These are phyloP conservation scores for Athalia cordata DNA, from an alignment of 2,888 invertebrate species.

Conservation along the genomic window DNA sequence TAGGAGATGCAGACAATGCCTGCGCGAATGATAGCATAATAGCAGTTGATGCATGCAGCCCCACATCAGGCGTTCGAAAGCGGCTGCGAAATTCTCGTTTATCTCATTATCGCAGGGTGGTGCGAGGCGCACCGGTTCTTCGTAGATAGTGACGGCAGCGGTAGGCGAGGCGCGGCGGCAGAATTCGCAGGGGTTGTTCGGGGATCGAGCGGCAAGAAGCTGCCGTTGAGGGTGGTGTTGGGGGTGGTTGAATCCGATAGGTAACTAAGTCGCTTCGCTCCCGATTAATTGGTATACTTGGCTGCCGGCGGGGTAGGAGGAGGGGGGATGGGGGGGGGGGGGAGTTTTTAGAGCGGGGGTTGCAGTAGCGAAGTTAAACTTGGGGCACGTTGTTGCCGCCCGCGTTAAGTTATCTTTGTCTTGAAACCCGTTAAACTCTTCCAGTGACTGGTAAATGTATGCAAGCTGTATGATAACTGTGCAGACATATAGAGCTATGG, in stretches of 20 bases:
- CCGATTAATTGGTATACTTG: constrained; percentile 41
- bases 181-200: constrained; percentile 27
- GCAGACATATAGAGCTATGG: neutral
- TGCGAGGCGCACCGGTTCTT: constrained; percentile 29
- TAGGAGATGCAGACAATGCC: constrained; percentile 1
- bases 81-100: constrained; percentile 37
- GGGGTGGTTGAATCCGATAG: constrained; percentile 25
- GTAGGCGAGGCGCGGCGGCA: constrained; percentile 12
- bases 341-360: neutral
- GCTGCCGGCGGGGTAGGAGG: neutral
- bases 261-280: constrained; percentile 41
- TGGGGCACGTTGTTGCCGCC: constrained; percentile 22
- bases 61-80: neutral
- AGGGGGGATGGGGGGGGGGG: neutral
- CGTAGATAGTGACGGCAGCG: constrained; percentile 31
- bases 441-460: neutral
- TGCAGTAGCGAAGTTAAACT: constrained; percentile 17
- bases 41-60: neutral
- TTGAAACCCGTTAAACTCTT: neutral
- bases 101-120: constrained; percentile 41
- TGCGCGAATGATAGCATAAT: constrained; percentile 29
- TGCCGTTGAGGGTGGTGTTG: constrained; percentile 3
- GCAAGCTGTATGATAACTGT: neutral
- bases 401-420: constrained; percentile 29
- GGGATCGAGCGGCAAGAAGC: constrained; percentile 20